Evolutionary conservation across 2,797 vertebrate species (phyloP), one percentile per base, ranked within the genome.

Genomic region (Vespertilio murinus): DNA sequence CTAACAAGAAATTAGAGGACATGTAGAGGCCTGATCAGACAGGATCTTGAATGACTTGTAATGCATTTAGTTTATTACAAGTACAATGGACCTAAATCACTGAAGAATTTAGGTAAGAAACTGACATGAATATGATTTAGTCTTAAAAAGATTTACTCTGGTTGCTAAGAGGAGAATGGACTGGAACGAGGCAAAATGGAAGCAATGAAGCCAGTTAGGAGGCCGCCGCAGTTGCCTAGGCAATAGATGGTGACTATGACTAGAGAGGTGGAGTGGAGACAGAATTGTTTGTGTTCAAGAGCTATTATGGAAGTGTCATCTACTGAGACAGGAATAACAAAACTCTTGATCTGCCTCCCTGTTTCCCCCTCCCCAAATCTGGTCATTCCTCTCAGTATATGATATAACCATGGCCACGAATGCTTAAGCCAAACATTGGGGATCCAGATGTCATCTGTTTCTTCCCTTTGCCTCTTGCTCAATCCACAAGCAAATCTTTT

Each of bases 401-500:
- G 73, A 84, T 14, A 88, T 64, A 80, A 61, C 23, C 28, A 90
- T 28, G 52, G 12, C 30, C 85, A 82, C 28, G 45, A 95, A 91
- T 45, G 56, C 28, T 38, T 78, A 92, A 61, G 30, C 6, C 88
- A 90, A 88, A 95, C 81, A 42, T 20, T 85, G 56, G 25, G 49
- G 33, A 73, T 80, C 35, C 30, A 94, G 52, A 64, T 74, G 38
- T 83, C 45, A 94, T 88, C 16, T 40, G 4, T 88, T 88, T 90
- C 79, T 87, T 93, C 42, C 85, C 23, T 67, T 90, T 59, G 64
- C 54, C n/a, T 92, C 79, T 93, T 77, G 8, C 52, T n/a, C 80
- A 89, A 89, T 70, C 42, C 42, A 94, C 83, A 56, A 82, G 67
- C 49, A 90, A 77, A 81, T 84, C 25, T 87, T 95, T 95, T 75